Evolutionary conservation across 2,113 vertebrate genomes (phyloP).

Genomic region (Ivindomyrus marchei): DNA sequence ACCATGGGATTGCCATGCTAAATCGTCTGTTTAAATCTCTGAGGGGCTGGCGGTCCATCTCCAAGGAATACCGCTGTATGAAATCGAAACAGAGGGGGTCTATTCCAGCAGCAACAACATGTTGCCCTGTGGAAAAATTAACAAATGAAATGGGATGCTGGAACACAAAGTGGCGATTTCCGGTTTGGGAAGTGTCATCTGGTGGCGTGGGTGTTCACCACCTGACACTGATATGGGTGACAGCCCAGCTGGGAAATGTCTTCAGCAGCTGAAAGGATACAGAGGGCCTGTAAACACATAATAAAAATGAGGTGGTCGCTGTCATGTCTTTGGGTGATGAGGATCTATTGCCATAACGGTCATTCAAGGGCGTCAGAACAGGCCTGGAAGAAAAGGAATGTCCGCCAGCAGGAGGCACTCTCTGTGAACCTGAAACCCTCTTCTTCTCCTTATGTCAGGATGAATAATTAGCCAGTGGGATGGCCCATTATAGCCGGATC

Average conservation of each 20-base stretch:
- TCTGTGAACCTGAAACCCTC: background rate
- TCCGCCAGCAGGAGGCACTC: background rate
- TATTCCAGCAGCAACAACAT: background rate
- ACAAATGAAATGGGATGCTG: background rate
- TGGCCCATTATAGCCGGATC: background rate
- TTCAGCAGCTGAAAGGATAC: background rate
- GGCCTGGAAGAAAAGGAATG: background rate
- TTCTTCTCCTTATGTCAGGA: background rate
- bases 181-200: background rate
- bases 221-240: background rate
- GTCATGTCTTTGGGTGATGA: background rate
- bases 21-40: conserved; percentile 2
- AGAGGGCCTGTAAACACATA: background rate
- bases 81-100: background rate
- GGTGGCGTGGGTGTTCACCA: background rate
- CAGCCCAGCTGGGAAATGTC: background rate
- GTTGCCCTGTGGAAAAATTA: background rate
- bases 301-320: background rate
- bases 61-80: background rate
- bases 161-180: background rate
- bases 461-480: background rate
- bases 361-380: background rate
- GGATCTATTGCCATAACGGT: background rate
- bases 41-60: background rate
- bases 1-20: background rate